phyloP scores from a whole-genome alignment of 1,140 invertebrate genomes.

The Zaprionus inermis region DNA sequence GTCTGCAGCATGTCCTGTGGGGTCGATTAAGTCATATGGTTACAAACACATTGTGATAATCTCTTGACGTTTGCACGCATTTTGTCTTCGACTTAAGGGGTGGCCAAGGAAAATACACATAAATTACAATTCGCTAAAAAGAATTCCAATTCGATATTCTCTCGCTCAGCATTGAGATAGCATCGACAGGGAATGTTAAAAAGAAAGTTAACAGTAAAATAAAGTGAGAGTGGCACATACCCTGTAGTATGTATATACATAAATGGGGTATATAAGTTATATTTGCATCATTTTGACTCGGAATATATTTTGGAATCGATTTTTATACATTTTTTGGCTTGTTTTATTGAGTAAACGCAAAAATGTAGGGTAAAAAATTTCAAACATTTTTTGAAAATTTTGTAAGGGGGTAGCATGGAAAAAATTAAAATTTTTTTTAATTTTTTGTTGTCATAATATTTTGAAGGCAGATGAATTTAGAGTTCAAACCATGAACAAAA shows the following conservation, averaged over 20 bases:
- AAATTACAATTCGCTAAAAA: conserved; percentile 1
- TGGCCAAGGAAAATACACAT: not conserved
- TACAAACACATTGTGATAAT: conserved; percentile 8
- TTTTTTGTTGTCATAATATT: no score
- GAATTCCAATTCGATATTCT: not conserved
- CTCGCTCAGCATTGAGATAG: not conserved
- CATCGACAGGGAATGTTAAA: not conserved
- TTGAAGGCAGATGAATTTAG: no score
- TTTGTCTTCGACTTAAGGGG: not conserved
- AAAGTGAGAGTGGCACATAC: not conserved
- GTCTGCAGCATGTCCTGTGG: conserved; percentile 79
- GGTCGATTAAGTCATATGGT: conserved; percentile 22
- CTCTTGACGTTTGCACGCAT: not conserved
- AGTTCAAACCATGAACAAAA: no score
- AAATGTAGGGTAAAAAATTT: not conserved
- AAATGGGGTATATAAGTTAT: not conserved
- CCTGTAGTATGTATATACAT: not conserved
- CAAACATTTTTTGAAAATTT: not conserved
- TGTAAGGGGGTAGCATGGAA: no score
- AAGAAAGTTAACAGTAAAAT: not conserved
- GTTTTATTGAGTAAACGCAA: no score
- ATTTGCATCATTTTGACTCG: not conserved
- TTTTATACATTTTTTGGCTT: not conserved
- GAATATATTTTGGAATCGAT: not conserved
- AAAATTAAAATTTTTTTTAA: no score